Evolutionary conservation across 2,113 vertebrate species (phyloP).

Genomic region (Pelvicachromis taeniatus): DNA sequence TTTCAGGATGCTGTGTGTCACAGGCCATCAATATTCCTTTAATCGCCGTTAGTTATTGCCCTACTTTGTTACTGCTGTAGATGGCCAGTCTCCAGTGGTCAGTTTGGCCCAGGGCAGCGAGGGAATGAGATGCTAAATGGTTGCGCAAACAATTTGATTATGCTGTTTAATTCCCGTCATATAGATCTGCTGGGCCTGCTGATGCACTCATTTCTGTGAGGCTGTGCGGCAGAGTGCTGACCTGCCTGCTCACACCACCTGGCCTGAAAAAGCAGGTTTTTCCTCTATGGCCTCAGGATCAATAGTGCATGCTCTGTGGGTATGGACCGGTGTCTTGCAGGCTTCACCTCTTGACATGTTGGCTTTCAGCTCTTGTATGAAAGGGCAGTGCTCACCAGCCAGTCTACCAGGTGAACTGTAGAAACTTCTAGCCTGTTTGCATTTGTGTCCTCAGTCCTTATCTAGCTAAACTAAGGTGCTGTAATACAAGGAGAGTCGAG

Average conservation of each 20-base stretch:
- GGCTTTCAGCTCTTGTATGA: not conserved
- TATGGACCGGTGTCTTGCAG: constrained; percentile 18
- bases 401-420: not conserved
- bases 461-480: constrained; percentile 1
- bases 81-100: constrained; percentile 75
- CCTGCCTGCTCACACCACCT: constrained; percentile 40
- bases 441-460: not conserved
- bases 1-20: constrained; percentile 82
- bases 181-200: constrained; percentile 70
- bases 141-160: constrained; percentile 77
- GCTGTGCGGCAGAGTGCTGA: constrained; percentile 60
- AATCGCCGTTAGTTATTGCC: constrained; percentile 82
- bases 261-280: constrained; percentile 44
- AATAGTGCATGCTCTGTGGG: constrained; percentile 42
- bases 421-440: not conserved
- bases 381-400: not conserved
- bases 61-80: constrained; percentile 76
- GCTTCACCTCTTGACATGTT: constrained; percentile 11
- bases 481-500: constrained; percentile 48
- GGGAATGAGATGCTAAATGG: constrained; percentile 74
- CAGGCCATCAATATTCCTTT: constrained; percentile 83
- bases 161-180: constrained; percentile 73
- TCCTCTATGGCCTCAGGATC: constrained; percentile 37
- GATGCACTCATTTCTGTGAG: constrained; percentile 59
- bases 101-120: constrained; percentile 66